Evolutionary conservation across 1,140 invertebrate genomes (phyloP).

Genomic region (Nephotettix cincticeps): DNA sequence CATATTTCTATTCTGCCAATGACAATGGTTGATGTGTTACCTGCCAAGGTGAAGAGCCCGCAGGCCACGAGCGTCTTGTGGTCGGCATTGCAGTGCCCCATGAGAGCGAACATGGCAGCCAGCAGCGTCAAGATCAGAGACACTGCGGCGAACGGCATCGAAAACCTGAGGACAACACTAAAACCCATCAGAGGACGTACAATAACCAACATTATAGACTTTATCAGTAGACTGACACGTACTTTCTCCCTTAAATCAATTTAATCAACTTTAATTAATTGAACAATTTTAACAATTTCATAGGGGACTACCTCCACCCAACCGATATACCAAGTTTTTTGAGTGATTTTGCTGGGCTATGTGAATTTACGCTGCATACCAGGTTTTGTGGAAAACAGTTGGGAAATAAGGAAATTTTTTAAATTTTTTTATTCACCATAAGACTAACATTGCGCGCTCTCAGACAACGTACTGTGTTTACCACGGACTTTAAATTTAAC

Average conservation of each 20-base stretch:
- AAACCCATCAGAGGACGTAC: neutral
- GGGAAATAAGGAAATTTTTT: no score
- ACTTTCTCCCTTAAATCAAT: no score
- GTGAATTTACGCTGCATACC: no score
- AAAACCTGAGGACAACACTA: constrained; percentile 53
- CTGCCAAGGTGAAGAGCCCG: constrained; percentile 61
- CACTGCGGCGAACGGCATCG: constrained; percentile 58
- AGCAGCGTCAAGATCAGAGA: constrained; percentile 55
- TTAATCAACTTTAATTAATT: neutral
- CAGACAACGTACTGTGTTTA: no score
- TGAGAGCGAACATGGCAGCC: constrained; percentile 58
- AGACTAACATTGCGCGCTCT: no score
- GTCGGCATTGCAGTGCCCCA: constrained; percentile 62
- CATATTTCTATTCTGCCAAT: no score
- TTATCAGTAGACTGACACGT: neutral
- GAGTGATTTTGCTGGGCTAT: neutral
- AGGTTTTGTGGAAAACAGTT: no score
- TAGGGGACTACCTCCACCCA: neutral
- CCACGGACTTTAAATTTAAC: no score
- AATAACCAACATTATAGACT: no score
- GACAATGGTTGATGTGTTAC: no score
- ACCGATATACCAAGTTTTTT: neutral
- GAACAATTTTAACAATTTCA: neutral
- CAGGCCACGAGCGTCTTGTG: constrained; percentile 62
- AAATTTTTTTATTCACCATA: no score